Percentiles rank a stretch among this genome's conserved stretches.
These are phyloP conservation scores for Uropsilus gracilis DNA, from an alignment of 2,113 vertebrate genomes.

Conservation along the genomic window DNA sequence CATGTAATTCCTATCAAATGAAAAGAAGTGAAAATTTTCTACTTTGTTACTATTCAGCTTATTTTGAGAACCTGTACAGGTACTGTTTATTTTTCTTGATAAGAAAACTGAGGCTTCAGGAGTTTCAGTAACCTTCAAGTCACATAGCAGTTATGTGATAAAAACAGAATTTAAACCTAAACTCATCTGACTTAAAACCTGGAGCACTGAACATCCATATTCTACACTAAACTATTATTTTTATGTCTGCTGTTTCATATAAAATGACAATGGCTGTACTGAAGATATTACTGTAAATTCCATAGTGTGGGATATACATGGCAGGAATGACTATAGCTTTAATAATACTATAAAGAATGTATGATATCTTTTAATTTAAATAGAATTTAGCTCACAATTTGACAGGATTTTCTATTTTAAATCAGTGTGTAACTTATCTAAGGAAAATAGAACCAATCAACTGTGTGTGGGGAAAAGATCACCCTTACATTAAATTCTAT, in stretches of 20 bases:
- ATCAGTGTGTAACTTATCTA: not conserved
- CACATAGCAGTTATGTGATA: not conserved
- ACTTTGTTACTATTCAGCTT: not conserved
- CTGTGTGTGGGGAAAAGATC: not conserved
- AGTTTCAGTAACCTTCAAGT: not conserved
- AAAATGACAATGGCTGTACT: not conserved
- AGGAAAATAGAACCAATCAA: not conserved
- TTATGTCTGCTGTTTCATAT: slow-evolving; percentile 55
- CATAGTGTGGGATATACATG: slow-evolving; percentile 80
- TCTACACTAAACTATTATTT: not conserved
- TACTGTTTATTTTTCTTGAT: not conserved
- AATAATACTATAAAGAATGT: slow-evolving; percentile 73
- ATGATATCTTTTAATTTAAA: not conserved
- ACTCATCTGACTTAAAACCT: not conserved
- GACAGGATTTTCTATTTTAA: not conserved
- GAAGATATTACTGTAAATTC: slow-evolving; percentile 71
- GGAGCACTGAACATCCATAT: not conserved
- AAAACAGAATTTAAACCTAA: not conserved
- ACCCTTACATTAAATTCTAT: not conserved
- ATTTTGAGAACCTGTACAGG: not conserved
- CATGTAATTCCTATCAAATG: not conserved
- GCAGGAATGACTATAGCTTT: slow-evolving; percentile 74
- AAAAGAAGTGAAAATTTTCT: not conserved
- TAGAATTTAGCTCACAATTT: not conserved
- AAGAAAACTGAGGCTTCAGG: not conserved